phyloP scores from a whole-genome alignment of 2,113 vertebrate species.

The Sebastes fasciatus region DNA sequence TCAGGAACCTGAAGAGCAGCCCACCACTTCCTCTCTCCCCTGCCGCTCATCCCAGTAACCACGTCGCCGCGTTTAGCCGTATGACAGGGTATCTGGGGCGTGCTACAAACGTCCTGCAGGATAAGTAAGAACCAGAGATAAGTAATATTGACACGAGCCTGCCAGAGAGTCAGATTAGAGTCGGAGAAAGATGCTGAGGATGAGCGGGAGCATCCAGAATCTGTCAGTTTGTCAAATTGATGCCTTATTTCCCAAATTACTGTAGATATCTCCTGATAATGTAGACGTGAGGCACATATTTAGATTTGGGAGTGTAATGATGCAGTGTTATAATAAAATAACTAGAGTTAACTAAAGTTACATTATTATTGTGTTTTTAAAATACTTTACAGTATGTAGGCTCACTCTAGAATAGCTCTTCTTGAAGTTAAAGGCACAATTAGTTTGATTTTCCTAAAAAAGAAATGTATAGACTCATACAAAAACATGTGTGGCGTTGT shows the following conservation, averaged over 20 bases:
- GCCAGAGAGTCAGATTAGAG: slow-evolving; percentile 15
- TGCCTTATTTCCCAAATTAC: neutral
- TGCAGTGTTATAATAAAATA: neutral
- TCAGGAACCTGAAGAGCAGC: slow-evolving; percentile 87
- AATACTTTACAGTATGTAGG: neutral
- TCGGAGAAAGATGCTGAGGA: neutral
- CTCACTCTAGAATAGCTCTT: neutral
- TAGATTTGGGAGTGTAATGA: neutral
- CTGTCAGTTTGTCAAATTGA: neutral
- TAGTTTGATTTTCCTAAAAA: neutral
- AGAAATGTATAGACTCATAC: too few relatives aligned
- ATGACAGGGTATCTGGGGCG: slow-evolving; percentile 87
- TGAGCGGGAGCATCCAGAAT: neutral
- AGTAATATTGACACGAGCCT: neutral
- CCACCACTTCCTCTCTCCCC: slow-evolving; percentile 82
- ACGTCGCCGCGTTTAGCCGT: slow-evolving; percentile 83
- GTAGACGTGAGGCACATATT: neutral
- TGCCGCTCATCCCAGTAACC: slow-evolving; percentile 11
- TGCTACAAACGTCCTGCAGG: slow-evolving; percentile 82
- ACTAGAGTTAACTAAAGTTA: neutral
- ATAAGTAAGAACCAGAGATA: slow-evolving; percentile 84
- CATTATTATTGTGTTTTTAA: slow-evolving; percentile 3
- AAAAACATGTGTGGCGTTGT: neutral
- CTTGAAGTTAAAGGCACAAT: neutral
- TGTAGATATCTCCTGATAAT: neutral